Percentiles rank a stretch among this genome's conserved stretches.
Conservation (phyloP, 2,888 invertebrate genomes). For the Cantharis nigra region DNA sequence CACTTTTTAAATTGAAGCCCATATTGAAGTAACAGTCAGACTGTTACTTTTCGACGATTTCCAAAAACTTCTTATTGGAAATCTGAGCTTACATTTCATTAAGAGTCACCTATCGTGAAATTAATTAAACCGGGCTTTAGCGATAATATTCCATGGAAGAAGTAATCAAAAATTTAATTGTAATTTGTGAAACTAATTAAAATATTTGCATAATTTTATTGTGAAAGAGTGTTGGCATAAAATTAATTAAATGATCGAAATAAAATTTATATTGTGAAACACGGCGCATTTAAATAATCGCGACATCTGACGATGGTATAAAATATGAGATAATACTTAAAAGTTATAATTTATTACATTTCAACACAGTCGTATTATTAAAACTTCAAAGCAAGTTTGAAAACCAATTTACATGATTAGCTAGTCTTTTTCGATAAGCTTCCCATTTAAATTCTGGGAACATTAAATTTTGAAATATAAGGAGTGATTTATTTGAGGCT, state of each 20-base stretch:
- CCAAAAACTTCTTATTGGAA: too few relatives aligned
- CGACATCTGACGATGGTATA: neutral
- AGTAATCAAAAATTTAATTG: neutral
- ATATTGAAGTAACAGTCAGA: too few relatives aligned
- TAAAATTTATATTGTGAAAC: neutral
- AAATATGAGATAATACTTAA: neutral
- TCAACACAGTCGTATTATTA: slow-evolving; percentile 1
- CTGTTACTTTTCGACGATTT: too few relatives aligned
- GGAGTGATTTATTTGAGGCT: slow-evolving; percentile 8
- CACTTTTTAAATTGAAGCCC: too few relatives aligned
- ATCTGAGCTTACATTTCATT: too few relatives aligned
- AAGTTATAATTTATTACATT: slow-evolving; percentile 4
- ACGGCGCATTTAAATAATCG: neutral
- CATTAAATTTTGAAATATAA: slow-evolving; percentile 11
- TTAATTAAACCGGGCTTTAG: neutral
- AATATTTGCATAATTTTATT: neutral
- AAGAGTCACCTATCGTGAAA: neutral
- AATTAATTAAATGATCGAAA: neutral
- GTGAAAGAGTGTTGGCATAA: neutral
- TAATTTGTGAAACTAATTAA: neutral
- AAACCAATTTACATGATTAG: slow-evolving; percentile 5
- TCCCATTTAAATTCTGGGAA: slow-evolving; percentile 4
- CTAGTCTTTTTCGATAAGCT: slow-evolving; percentile 4
- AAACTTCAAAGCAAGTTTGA: neutral
- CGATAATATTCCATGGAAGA: neutral